phyloP scores from a whole-genome alignment of 2,113 vertebrate species.

The Chionodraco myersi region DNA sequence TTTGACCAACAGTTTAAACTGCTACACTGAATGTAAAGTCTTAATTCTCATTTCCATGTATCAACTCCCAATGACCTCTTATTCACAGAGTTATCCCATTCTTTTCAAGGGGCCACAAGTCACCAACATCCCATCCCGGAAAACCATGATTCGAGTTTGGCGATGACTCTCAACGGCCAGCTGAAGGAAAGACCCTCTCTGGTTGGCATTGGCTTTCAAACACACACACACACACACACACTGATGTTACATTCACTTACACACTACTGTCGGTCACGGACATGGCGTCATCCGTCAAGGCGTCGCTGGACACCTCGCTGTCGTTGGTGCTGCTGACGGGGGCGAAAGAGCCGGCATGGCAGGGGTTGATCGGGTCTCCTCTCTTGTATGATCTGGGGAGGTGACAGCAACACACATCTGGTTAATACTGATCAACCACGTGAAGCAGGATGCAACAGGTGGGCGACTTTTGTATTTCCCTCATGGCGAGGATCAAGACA shows the following conservation, averaged over 20 bases:
- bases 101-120: not conserved
- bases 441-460: slow-evolving; percentile 42
- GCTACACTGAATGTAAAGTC: slow-evolving; percentile 1
- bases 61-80: not conserved
- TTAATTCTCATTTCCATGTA: not conserved
- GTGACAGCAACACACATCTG: not conserved
- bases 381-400: slow-evolving; percentile 90
- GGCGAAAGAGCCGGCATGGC: slow-evolving; percentile 90
- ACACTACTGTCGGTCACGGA: slow-evolving; percentile 97
- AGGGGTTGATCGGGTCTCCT: slow-evolving; percentile 85
- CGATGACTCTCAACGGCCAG: not conserved
- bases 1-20: not conserved
- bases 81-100: not conserved
- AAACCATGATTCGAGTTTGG: not conserved
- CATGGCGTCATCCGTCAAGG: slow-evolving; percentile 95
- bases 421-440: slow-evolving; percentile 15
- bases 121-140: not conserved
- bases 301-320: slow-evolving; percentile 96
- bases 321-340: slow-evolving; percentile 96
- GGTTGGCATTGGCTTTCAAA: not conserved
- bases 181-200: not conserved
- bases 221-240: not conserved
- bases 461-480: slow-evolving; percentile 8
- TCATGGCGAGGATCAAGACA: not conserved
- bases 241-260: slow-evolving; percentile 85